A percentile compares a stretch with the other conserved stretches of the same genome.
Evolutionary conservation across 2,113 vertebrate species (phyloP).

Genomic region (Eleginops maclovinus): DNA sequence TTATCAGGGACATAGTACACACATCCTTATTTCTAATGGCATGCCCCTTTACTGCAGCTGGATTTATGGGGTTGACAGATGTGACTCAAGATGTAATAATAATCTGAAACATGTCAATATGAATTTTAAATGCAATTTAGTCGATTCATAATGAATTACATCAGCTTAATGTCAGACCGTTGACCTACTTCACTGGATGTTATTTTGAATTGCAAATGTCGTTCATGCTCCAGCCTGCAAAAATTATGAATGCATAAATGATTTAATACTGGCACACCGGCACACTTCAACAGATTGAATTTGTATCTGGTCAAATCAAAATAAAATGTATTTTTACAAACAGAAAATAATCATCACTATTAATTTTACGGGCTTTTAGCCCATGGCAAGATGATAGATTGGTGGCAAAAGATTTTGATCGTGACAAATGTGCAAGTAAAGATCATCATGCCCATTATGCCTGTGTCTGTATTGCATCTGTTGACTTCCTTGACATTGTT

Average conservation of each 20-base stretch:
- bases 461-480: constrained; percentile 2
- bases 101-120: constrained; percentile 1
- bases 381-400: not conserved
- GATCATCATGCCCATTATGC: not conserved
- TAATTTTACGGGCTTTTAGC: not conserved
- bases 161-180: constrained; percentile 40
- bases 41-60: not conserved
- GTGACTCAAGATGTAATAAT: constrained; percentile 16
- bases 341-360: not conserved
- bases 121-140: constrained; percentile 28
- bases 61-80: constrained; percentile 3
- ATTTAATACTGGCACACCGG: constrained; percentile 31
- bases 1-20: not conserved
- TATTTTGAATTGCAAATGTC: constrained; percentile 59
- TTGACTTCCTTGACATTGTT: not conserved
- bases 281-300: constrained; percentile 19
- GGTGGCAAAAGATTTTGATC: not conserved
- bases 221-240: constrained; percentile 28
- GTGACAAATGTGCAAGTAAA: constrained; percentile 14
- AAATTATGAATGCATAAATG: constrained; percentile 30
- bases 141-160: constrained; percentile 41
- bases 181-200: constrained; percentile 13
- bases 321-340: not conserved
- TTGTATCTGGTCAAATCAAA: constrained; percentile 15
- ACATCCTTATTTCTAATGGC: not conserved